These are phyloP conservation scores for Picus viridis DNA, from an alignment of 2,797 vertebrate genomes.

Conservation along the genomic window DNA sequence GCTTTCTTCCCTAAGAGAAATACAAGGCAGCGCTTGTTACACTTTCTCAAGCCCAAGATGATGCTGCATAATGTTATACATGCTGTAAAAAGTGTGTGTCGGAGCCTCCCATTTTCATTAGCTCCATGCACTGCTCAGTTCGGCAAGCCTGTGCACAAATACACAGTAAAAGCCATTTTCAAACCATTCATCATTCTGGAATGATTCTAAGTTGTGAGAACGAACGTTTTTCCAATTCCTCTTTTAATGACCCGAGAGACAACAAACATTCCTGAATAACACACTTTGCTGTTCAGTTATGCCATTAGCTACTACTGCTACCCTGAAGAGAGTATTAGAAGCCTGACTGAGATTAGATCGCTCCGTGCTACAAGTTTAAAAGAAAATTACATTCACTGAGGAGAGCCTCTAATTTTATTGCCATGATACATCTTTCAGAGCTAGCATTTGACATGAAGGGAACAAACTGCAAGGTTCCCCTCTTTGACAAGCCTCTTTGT, in stretches of 20 bases:
- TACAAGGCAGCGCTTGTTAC: not conserved
- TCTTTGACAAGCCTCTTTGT: not conserved
- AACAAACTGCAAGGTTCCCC: not conserved
- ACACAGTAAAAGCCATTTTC: not conserved
- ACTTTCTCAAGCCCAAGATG: not conserved
- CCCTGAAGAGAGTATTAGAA: not conserved
- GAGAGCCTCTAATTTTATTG: not conserved
- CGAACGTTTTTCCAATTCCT: not conserved
- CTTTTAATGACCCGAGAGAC: not conserved
- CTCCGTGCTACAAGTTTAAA: not conserved
- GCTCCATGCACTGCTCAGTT: not conserved
- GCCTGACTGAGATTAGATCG: not conserved
- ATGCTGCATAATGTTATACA: not conserved
- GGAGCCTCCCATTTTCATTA: not conserved
- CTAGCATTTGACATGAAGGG: not conserved
- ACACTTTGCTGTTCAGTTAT: not conserved
- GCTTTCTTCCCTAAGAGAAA: not conserved
- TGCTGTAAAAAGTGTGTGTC: not conserved
- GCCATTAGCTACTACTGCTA: not conserved
- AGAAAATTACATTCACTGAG: not conserved
- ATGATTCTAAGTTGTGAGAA: not conserved
- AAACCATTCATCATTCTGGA: not conserved
- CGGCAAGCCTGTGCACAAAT: not conserved
- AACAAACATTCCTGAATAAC: not conserved
- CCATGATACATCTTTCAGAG: not conserved